Evolutionary conservation across 2,113 vertebrate genomes (phyloP), one percentile per base, ranked within the genome.

Genomic region (Corydoras maculifer): DNA sequence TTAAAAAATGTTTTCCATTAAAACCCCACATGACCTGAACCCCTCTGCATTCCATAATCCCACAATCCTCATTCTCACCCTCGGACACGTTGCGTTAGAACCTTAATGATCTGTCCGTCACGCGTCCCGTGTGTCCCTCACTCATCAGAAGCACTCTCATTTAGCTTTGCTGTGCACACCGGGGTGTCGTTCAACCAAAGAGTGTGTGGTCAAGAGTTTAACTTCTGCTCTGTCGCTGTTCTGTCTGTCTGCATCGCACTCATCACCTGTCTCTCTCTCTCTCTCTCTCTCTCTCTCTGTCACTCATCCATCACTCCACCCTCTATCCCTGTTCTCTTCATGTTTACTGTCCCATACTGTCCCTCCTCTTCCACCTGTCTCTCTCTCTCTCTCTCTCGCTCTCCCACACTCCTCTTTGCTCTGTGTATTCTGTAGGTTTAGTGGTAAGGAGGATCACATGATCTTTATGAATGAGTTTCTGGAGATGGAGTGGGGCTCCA

Each of bases 401-500:
- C 73, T 68, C 72, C 68, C 78, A 71, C 78, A 64, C 61, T 69
- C 29, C 64, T 75, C 66, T 72, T 62, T 66, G 48, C 67, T 70
- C 65, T 77, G 43, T 66, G 65, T 78, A 60, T 11, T 68, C 31
- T 68, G 3, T 84, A 98, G 95, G 88, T 98, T 98, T 70, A 93
- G 94, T 77, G 94, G 94, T 76, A 98, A 98, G 86, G 96, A 98
- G 82, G 95, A 98, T 74, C 94, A 94, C 86, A 90, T 98, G 91
- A 92, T 93, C 53, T 98, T 98, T 88, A 98, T 98, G 94, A 98
- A 98, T 0, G 96, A 98, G 85, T 98, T 98, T 82, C 86, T 98
- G 89, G 96, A 98, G 86, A 92, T 97, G 90, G 96, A 98, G 86
- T 98, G 95, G 94, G 92, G 90, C 59, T 95, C 93, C 82, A 98